Evolutionary conservation across 2,797 vertebrate species (phyloP).

Genomic region (Bradypodion pumilum): DNA sequence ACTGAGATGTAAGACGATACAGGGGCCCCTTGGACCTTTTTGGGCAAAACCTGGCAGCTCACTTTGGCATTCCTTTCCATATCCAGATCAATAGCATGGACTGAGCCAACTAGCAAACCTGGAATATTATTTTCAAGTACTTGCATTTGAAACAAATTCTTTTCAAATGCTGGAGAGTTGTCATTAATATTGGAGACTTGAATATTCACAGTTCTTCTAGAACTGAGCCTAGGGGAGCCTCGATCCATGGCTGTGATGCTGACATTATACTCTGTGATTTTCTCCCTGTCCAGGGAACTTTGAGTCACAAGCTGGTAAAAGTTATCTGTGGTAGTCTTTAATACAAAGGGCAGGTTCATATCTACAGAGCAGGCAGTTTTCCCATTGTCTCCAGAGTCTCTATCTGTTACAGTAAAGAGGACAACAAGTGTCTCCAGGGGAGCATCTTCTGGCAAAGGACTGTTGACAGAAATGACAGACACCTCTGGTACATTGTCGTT

Average conservation of each 20-base stretch:
- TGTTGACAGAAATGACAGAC: slow-evolving; percentile 61
- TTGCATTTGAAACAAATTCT: slow-evolving; percentile 67
- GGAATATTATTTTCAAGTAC: slow-evolving; percentile 58
- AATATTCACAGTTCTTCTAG: slow-evolving; percentile 64
- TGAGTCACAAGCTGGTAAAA: slow-evolving; percentile 27
- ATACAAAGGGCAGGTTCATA: not conserved
- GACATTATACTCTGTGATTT: not conserved
- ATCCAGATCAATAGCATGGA: not conserved
- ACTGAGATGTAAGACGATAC: slow-evolving; percentile 72
- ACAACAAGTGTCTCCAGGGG: slow-evolving; percentile 61
- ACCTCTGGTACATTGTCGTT: slow-evolving; percentile 62
- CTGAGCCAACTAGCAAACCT: not conserved
- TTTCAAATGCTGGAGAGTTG: slow-evolving; percentile 66
- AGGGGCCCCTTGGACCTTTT: slow-evolving; percentile 64
- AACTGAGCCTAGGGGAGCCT: slow-evolving; percentile 70
- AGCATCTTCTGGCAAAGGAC: slow-evolving; percentile 65
- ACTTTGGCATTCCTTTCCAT: not conserved
- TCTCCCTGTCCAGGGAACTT: slow-evolving; percentile 27
- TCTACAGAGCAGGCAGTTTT: not conserved
- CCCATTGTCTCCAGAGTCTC: slow-evolving; percentile 22
- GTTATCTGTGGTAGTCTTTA: not conserved
- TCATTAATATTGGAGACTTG: slow-evolving; percentile 22
- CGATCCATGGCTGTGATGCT: slow-evolving; percentile 61
- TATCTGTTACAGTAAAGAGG: slow-evolving; percentile 61
- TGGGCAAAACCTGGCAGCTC: not conserved